Conservation (phyloP, 1,140 invertebrate genomes). For the Littorina saxatilis region DNA sequence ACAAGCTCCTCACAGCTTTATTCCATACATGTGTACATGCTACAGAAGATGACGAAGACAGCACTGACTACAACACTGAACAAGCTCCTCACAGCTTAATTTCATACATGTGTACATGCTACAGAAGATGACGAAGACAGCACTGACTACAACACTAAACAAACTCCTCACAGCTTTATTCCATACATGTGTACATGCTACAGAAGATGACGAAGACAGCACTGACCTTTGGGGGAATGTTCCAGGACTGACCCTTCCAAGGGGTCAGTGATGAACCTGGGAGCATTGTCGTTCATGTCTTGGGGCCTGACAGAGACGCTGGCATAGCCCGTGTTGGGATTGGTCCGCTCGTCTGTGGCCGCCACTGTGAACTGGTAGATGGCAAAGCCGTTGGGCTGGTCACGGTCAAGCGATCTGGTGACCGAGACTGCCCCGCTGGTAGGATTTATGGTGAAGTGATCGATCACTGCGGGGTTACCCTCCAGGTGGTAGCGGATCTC, state of each 20-base stretch:
- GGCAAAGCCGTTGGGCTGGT: slow-evolving; percentile 95
- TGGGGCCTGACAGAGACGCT: slow-evolving; percentile 98
- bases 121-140: no score
- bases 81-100: no score
- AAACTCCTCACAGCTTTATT: no score
- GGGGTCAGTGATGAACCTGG: slow-evolving; percentile 86
- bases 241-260: slow-evolving; percentile 66
- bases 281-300: slow-evolving; percentile 99
- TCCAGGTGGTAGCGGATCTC: slow-evolving; percentile 98
- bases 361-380: slow-evolving; percentile 99
- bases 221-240: slow-evolving; percentile 64
- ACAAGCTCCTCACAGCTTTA: no score
- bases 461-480: slow-evolving; percentile 88
- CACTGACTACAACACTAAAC: no score
- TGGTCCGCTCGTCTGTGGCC: slow-evolving; percentile 89
- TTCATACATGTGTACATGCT: no score
- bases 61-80: no score
- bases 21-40: no score
- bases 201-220: no score
- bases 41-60: no score
- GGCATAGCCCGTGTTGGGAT: slow-evolving; percentile 91
- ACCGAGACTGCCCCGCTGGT: slow-evolving; percentile 80
- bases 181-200: no score
- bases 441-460: slow-evolving; percentile 96
- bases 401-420: slow-evolving; percentile 92